phyloP scores from a whole-genome alignment of 1,140 invertebrate species.

The Dendrolimus kikuchii region DNA sequence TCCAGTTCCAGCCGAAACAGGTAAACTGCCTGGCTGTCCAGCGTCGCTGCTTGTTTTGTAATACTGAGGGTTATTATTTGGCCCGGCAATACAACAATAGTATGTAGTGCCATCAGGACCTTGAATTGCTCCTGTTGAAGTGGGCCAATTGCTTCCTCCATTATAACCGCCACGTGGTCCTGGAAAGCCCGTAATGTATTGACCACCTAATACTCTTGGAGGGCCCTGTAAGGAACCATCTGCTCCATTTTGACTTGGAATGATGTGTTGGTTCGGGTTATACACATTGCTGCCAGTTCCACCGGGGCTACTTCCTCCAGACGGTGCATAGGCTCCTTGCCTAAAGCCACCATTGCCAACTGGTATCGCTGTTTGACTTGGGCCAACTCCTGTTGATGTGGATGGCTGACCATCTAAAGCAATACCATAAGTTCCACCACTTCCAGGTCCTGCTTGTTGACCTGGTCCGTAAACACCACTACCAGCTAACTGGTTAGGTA shows the following conservation, averaged over 20 bases:
- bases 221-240: background rate
- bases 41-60: background rate
- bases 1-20: background rate
- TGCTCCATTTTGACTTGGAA: background rate
- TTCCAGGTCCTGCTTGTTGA: background rate
- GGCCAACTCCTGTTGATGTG: background rate
- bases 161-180: constrained; percentile 1
- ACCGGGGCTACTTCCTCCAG: background rate
- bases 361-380: background rate
- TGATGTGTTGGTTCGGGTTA: background rate
- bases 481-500: constrained; percentile 1
- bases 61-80: constrained; percentile 11
- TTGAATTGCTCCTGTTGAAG: constrained; percentile 19
- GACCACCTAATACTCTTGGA: background rate
- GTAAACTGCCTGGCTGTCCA: background rate
- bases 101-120: constrained; percentile 24
- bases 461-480: constrained; percentile 2
- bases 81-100: constrained; percentile 29
- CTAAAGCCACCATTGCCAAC: constrained; percentile 1
- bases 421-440: background rate
- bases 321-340: background rate
- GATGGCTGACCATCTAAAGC: no score
- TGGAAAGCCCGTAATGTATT: background rate
- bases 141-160: constrained; percentile 17
- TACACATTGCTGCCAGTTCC: no score